Evolutionary conservation across 2,797 vertebrate species (phyloP).

Genomic region (Crypturellus tataupa): DNA sequence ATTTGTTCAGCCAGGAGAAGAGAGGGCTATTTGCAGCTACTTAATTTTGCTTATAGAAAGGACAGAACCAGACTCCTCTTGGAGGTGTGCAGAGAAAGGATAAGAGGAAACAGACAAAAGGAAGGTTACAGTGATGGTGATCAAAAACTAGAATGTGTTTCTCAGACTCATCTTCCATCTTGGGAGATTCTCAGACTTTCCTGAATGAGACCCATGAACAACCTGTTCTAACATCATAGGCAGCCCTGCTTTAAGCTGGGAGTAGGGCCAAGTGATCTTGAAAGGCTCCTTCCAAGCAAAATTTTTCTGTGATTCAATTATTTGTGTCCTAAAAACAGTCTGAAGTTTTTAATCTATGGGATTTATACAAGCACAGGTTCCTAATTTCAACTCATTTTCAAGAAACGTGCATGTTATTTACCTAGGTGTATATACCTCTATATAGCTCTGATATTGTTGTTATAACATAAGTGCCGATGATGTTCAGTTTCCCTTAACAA

Average conservation of each 20-base stretch:
- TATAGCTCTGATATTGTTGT: background rate
- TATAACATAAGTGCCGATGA: background rate
- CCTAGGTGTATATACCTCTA: background rate
- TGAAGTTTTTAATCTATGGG: background rate
- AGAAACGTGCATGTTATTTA: background rate
- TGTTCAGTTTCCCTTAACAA: conserved; percentile 36
- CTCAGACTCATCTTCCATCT: background rate
- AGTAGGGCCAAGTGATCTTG: background rate
- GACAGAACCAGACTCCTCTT: background rate
- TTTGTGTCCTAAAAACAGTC: background rate
- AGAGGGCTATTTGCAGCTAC: background rate
- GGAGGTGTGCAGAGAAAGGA: background rate
- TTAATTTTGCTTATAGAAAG: background rate
- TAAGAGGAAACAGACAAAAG: background rate
- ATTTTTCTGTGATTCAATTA: background rate
- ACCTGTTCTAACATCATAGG: background rate
- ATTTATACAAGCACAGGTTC: background rate
- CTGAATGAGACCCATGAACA: background rate
- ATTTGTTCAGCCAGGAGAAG: background rate
- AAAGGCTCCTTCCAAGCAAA: background rate
- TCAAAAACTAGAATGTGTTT: background rate
- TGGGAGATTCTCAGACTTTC: background rate
- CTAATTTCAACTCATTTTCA: background rate
- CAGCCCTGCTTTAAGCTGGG: background rate
- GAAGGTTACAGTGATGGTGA: background rate